Conservation (phyloP, 2,888 invertebrate genomes). For the Patella caerulea region DNA sequence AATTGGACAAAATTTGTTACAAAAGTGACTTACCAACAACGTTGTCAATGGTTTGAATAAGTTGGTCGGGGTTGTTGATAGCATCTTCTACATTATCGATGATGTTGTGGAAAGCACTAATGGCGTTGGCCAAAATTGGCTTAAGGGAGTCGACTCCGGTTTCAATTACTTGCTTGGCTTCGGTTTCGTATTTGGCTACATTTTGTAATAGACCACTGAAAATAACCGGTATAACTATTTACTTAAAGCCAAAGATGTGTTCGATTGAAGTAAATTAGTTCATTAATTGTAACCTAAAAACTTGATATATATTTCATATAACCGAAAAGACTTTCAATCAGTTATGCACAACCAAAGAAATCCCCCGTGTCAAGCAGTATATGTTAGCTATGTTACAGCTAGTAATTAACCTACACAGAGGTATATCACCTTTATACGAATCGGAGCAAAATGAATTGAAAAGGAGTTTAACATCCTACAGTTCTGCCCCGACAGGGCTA, state of each 20-base stretch:
- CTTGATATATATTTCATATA: too few relatives aligned
- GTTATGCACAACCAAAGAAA: too few relatives aligned
- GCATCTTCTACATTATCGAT: not conserved
- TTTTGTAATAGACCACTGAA: not conserved
- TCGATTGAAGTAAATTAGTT: too few relatives aligned
- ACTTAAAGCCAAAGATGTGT: too few relatives aligned
- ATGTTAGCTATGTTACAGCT: too few relatives aligned
- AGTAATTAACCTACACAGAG: too few relatives aligned
- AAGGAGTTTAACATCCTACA: not conserved
- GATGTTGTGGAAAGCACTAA: not conserved
- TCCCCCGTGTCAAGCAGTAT: too few relatives aligned
- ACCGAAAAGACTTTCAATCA: too few relatives aligned
- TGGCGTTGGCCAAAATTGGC: not conserved
- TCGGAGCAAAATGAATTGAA: not conserved
- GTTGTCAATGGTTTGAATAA: not conserved
- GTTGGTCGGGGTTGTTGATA: not conserved
- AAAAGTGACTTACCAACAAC: not conserved
- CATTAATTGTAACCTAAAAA: too few relatives aligned
- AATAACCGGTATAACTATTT: not conserved
- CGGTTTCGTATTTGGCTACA: not conserved
- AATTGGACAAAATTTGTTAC: too few relatives aligned
- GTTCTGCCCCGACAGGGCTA: not conserved
- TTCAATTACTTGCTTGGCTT: not conserved
- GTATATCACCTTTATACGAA: not conserved
- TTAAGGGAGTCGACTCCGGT: not conserved